These are phyloP conservation scores for Ischnus inquisitorius DNA, from an alignment of 2,888 invertebrate species.

Conservation along the genomic window DNA sequence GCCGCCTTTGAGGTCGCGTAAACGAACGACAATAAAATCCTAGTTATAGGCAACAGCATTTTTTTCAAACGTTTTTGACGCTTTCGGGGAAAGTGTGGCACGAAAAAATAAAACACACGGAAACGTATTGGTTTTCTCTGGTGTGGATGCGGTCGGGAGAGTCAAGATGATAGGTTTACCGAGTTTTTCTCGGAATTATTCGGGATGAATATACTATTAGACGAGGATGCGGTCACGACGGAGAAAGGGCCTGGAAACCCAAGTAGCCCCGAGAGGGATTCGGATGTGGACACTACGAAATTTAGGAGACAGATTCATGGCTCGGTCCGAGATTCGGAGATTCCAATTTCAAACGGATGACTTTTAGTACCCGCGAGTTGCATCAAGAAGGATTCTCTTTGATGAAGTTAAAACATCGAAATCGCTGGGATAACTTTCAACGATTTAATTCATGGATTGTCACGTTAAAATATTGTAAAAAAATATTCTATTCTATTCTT, in stretches of 20 bases:
- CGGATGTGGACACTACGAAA: constrained; percentile 40
- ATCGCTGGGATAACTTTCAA: not conserved
- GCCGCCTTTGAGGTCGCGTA: not conserved
- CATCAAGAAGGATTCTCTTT: not conserved
- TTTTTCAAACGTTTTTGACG: not conserved
- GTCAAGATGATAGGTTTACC: constrained; percentile 6
- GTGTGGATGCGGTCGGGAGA: constrained; percentile 17
- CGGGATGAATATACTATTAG: constrained; percentile 17
- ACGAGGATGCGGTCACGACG: not conserved
- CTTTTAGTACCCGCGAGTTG: not conserved
- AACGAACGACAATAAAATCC: not conserved
- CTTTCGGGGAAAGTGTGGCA: not conserved
- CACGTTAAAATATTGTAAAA: not conserved
- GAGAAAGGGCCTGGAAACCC: constrained; percentile 6
- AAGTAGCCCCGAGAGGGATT: constrained; percentile 28
- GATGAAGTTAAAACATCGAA: not conserved
- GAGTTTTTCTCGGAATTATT: constrained; percentile 57
- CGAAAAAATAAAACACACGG: constrained; percentile 30
- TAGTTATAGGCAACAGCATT: not conserved
- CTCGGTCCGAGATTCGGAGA: not conserved
- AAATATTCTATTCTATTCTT: not conserved
- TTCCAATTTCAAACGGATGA: constrained; percentile 50
- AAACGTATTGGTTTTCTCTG: constrained; percentile 35
- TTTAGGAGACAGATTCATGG: constrained; percentile 37
- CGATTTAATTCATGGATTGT: not conserved